Evolutionary conservation across 1,140 invertebrate species (phyloP), one percentile per base, ranked within the genome.

Genomic region (Schlechtendalia chinensis): DNA sequence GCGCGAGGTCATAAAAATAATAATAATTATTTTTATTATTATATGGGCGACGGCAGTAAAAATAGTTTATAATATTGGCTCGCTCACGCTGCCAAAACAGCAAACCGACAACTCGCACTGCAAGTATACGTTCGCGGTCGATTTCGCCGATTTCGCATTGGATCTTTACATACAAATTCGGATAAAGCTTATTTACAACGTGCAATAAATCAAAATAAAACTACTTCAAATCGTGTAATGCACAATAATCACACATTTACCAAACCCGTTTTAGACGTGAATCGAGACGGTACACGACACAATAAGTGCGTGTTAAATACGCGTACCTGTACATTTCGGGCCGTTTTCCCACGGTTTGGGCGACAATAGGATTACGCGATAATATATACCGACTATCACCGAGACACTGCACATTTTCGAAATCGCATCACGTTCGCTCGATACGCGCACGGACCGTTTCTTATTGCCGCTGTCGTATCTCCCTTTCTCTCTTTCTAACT

Each of bases 361-460:
- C 39, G 39, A 79, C 39, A 79, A 63, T 63, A 79, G 58, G 58
- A 79, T 61, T 79, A 61, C 56, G 56, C 56, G 56, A 59, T 45
- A 39, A 16, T 14, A 6, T 29, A 6, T 29, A 17, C 27, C 24
- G 16, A 59, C 32, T 39, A 39, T 39, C 14, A 11, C 14, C 5
- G 39, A 79, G 75, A 79, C 75, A 79, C 27, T 61, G 27, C 8
- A 61, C 61, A 72, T 79, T 79, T 79, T 61, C 39, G 39, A 63
- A 77, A 79, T 79, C 75, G 39, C 58, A 79, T 79, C 75, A 79
- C 75, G 75, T 79, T 50, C 75, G 47, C 24, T 53, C 12, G 17
- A 24, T n/a, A 72, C 50, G 17, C 14, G 17, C 17, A 32, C 50
- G 10, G 4, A 17, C 59, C 16, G 69, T 29, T 54, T 50, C 39